phyloP scores from a whole-genome alignment of 2,113 vertebrate genomes.

The Miniopterus natalensis region DNA sequence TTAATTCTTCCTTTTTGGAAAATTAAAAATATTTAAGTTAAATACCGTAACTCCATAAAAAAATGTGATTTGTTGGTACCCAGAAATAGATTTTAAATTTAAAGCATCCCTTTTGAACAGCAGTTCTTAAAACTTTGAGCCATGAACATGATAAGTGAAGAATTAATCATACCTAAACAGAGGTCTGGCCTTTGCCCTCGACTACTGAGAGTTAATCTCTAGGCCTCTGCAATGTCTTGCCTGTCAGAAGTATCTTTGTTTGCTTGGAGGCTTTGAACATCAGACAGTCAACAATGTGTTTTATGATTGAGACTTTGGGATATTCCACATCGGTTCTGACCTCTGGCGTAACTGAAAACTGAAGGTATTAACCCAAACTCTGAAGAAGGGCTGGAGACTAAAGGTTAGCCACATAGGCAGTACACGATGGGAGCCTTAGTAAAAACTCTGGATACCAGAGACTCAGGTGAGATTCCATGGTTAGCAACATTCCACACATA shows the following conservation, averaged over 20 bases:
- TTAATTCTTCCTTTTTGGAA: constrained; percentile 27
- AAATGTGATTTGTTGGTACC: not conserved
- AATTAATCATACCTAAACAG: constrained; percentile 32
- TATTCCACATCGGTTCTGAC: not conserved
- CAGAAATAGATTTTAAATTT: constrained; percentile 13
- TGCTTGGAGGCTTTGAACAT: not conserved
- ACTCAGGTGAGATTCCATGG: not conserved
- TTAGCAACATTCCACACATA: not conserved
- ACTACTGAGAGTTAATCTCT: not conserved
- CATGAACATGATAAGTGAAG: not conserved
- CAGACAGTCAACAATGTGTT: not conserved
- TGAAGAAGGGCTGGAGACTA: not conserved
- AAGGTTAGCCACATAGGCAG: not conserved
- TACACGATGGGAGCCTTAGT: not conserved
- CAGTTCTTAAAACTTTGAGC: constrained; percentile 10
- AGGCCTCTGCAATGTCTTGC: not conserved
- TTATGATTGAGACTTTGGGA: constrained; percentile 4
- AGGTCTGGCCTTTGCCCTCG: not conserved
- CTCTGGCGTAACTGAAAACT: not conserved
- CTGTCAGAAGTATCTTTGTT: not conserved
- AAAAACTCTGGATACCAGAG: constrained; percentile 13
- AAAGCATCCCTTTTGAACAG: constrained; percentile 35
- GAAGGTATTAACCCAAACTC: not conserved
- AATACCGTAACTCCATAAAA: not conserved
- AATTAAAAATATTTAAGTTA: constrained; percentile 46